A percentile compares a stretch with the other conserved stretches of the same genome.
Evolutionary conservation across 2,888 invertebrate genomes (phyloP).

Genomic region (Heteromurus nitidus): DNA sequence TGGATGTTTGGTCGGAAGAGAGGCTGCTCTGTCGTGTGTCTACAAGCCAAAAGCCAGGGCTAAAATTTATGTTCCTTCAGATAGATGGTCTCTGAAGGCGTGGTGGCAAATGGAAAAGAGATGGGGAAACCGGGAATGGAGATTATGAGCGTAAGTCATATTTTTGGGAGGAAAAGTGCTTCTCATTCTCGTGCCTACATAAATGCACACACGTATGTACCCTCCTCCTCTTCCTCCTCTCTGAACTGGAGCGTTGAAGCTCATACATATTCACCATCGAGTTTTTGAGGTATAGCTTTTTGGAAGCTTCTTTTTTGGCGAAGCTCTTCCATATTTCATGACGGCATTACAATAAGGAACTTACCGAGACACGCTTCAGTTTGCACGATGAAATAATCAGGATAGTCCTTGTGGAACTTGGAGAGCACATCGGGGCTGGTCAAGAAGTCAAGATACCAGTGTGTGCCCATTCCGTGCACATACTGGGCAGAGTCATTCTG

Average conservation of each 20-base stretch:
- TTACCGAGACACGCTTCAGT: conserved; percentile 88
- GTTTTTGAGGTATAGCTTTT: too few relatives aligned
- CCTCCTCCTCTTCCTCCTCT: not conserved
- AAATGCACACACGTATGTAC: too few relatives aligned
- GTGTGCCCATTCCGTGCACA: conserved; percentile 86
- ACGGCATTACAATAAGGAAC: conserved; percentile 44
- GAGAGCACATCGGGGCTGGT: conserved; percentile 80
- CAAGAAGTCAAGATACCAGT: conserved; percentile 87
- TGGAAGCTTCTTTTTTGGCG: too few relatives aligned
- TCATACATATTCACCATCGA: conserved; percentile 5
- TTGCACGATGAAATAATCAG: conserved; percentile 83
- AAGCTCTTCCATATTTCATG: conserved; percentile 54
- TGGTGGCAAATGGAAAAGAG: conserved; percentile 53
- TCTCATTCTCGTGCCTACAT: too few relatives aligned
- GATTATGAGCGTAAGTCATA: conserved; percentile 47
- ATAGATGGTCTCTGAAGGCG: conserved; percentile 62
- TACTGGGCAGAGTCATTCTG: conserved; percentile 76
- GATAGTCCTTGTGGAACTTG: conserved; percentile 80
- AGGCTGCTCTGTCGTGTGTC: conserved; percentile 1
- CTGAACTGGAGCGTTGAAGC: too few relatives aligned
- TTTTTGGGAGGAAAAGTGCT: conserved; percentile 27
- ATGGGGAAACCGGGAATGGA: conserved; percentile 51
- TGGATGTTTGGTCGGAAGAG: not conserved
- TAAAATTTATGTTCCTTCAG: conserved; percentile 62
- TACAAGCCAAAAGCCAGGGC: conserved; percentile 32